Conservation (phyloP, 2,888 invertebrate genomes). For the Apodemia mormo region DNA sequence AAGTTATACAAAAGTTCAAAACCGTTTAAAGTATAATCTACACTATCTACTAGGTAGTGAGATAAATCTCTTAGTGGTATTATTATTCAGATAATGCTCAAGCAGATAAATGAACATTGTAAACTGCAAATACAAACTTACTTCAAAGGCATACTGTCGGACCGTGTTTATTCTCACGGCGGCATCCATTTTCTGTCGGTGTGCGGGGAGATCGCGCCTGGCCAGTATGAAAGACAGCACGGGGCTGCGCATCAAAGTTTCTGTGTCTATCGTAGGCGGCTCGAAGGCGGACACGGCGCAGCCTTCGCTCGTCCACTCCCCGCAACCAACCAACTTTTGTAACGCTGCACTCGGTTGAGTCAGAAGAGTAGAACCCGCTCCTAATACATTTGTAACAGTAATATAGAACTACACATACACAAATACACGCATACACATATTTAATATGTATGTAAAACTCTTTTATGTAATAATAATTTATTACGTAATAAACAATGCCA, state of each 20-base stretch:
- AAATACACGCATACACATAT: no score
- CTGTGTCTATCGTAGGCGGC: slow-evolving; percentile 66
- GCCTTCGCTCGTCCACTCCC: slow-evolving; percentile 47
- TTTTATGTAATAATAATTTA: no score
- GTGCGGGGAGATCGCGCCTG: slow-evolving; percentile 91
- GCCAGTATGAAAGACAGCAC: slow-evolving; percentile 93
- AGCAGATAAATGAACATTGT: no score
- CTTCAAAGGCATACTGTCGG: slow-evolving; percentile 94
- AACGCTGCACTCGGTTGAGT: slow-evolving; percentile 95
- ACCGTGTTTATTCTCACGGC: slow-evolving; percentile 90
- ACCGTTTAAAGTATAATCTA: no score
- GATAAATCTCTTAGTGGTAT: no score
- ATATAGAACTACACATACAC: no score
- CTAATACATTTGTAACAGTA: slow-evolving; percentile 44
- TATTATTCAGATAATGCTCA: no score
- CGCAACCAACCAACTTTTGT: slow-evolving; percentile 85
- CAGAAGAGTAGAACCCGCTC: slow-evolving; percentile 89
- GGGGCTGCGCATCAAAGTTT: slow-evolving; percentile 87
- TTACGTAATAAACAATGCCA: no score
- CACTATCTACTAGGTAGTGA: no score
- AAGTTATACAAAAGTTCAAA: no score
- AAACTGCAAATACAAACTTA: slow-evolving; percentile 42
- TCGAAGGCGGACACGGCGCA: slow-evolving; percentile 65
- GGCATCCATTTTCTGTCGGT: slow-evolving; percentile 93
- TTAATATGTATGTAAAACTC: no score